These are phyloP conservation scores for Nyctibius bracteatus DNA, from an alignment of 2,113 vertebrate species.

Conservation along the genomic window DNA sequence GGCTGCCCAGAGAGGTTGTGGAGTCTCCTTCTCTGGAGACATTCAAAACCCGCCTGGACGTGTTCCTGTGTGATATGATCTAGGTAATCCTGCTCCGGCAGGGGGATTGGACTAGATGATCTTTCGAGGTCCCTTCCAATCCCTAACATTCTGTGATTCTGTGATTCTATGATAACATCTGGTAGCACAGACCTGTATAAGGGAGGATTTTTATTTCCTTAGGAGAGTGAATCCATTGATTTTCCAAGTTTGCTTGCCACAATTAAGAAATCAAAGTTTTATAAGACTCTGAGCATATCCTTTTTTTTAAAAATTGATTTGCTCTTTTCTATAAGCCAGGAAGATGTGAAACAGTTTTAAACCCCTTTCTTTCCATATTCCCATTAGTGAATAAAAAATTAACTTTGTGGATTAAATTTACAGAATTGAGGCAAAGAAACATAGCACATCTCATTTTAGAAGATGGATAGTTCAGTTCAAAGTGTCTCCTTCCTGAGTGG, in stretches of 20 bases:
- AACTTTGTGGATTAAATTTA: background rate
- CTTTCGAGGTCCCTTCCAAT: no score
- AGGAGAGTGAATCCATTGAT: background rate
- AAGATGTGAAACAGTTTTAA: background rate
- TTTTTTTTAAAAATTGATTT: slow-evolving; percentile 12
- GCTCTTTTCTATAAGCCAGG: background rate
- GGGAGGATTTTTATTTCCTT: background rate
- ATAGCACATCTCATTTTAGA: background rate
- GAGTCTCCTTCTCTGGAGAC: no score
- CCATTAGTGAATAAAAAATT: background rate
- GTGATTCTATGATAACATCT: no score
- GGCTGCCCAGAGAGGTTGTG: no score
- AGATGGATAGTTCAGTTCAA: background rate
- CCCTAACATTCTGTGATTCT: no score
- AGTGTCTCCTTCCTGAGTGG: background rate
- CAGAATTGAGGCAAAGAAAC: background rate
- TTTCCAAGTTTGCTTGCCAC: background rate
- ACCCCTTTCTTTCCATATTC: background rate
- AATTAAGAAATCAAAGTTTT: background rate
- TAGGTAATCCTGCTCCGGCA: no score
- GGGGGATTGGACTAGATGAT: no score
- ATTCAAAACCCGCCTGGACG: no score
- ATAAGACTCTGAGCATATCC: background rate
- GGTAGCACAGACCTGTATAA: background rate
- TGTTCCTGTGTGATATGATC: no score